Evolutionary conservation across 2,888 invertebrate genomes (phyloP), one percentile per base, ranked within the genome.

Genomic region (Emmelina monodactyla): DNA sequence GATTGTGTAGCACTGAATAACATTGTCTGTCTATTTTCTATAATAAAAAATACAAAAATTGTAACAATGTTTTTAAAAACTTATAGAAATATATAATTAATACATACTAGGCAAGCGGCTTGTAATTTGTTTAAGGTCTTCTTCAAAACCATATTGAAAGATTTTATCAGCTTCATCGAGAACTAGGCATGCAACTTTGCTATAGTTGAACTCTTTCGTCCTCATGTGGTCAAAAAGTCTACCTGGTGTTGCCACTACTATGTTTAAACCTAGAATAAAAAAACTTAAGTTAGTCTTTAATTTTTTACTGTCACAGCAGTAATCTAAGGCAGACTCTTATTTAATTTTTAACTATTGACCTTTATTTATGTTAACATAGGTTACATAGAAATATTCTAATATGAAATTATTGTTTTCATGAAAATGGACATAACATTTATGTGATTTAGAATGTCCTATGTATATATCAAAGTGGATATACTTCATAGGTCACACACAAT

Each of bases 141-240:
- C 94, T 68, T 97, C 97, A 75, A 97, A 97, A 10, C 97, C 97
- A 66, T 96, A 92, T 58, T 97, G 96, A 45, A 97, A 83, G 60
- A 97, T 96, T 59, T 96, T 85, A 78, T 98, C 97, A 22, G 97
- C 97, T 76, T 98, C 97, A 70, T 98, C 97, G 53, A 98, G 90
- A 29, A 98, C 84, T 30, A 97, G 73, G 65, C 94, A 94, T 50
- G 90, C 91, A 1, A 97, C 83, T 72, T 95, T 91, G 70, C 90
- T 92, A 54, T 88, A 94, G 44, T 95, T 78, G 70, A 98, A 97
- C 48, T 92, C 90, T 11, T 91, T 86, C 1, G 96, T 93, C 78
- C 94, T 88, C 60, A 98, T 82, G 67, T 98, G 97, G 79, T 98
- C 97, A 43, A 97, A 78, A 9, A 98, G 81, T 46, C 98, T 84